Evolutionary conservation across 1,140 invertebrate genomes (phyloP), one percentile per base, ranked within the genome.

Genomic region (Drosophila parvula): DNA sequence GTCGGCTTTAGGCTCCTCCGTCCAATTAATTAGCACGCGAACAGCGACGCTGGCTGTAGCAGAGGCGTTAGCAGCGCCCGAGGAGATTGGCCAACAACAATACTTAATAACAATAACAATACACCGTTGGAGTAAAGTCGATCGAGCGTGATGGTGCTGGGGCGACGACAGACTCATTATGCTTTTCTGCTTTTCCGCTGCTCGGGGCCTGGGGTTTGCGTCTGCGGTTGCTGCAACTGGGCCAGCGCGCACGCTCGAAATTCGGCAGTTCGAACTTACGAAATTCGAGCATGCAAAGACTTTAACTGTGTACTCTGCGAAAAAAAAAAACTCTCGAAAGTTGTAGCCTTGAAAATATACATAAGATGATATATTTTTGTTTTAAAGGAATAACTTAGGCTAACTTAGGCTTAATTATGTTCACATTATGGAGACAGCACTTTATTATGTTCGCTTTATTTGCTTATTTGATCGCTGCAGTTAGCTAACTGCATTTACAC

Each of bases 161-260:
- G 2, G 7, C 30, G 30, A 30, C 30, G 30, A 30, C 30, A 22
- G 38, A 40, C 51, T 38, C 51, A 55, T 55, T 55, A 56, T 56
- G 60, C 28, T 57, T 44, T 57, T 57, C 38, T 57, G 36, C 36
- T 44, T 57, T 30, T 62, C 60, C n/a, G 32, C 9, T 28, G 22
- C 22, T 40, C 40, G n/a, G n/a, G n/a, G n/a, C n/a, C 18, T 40
- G 55, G 36, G 27, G 60, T 36, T 18, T 81, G 81, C 51, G 71
- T 41, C 22, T 67, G 61, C 58, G 73, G 48, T 78, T 78, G 74
- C 82, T 69, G 71, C 79, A 86, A 89, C 84, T 77, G 73, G 84
- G 79, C 69, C 74, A 83, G 70, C 63, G 61, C 55, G 2, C 60
- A 62, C 61, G 11, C 36, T 60, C 36, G 28, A 60, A 43, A 61